Base-by-base conservation (phyloP, 2,888 invertebrate species). In the Lacanobia oleracea region DNA sequence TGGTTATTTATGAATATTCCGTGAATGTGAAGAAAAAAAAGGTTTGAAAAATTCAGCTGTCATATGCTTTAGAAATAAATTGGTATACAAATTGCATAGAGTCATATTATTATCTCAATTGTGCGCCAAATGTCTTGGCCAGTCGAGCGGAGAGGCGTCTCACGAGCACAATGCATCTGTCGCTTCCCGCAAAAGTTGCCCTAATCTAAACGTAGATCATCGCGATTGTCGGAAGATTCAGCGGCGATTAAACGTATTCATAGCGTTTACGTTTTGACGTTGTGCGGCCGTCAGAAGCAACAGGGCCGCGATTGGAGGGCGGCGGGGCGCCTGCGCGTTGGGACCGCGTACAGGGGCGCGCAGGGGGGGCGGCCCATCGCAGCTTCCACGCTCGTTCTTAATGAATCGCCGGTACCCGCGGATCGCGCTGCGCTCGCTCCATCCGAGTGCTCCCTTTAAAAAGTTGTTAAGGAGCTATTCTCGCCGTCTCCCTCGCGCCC, bases 391-490 rank as follows among this genome's bases (percentile, higher is more conserved):
- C 91, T 93, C 91, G 91, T 91, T 92, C 91, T 93, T 95, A 95
- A 95, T 95, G 95, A 95, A 94, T 93, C 95, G 95, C 92, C 94
- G 95, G 94, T 94, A 92, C 91, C 94, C 94, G 94, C 94, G 94
- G 93, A 92, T 93, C 91, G 94, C 93, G 94, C 92, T 91, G 94
- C 94, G 94, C 92, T 91, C 92, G 90, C 90, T 89, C 87, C 89
- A 85, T 90, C 88, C 90, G 90, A 89, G 92, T 91, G 92, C 93
- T 93, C 91, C 87, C 79, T 87, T 90, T 89, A 91, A 93, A 94
- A 95, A 95, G 92, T 94, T 94, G 88, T 89, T 87, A 87, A 91
- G 87, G 86, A 91, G 88, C 88, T 88, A 90, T 91, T 90, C 92
- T 91, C 92, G 89, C 92, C 90, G 90, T 92, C 95, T 94, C 94